These are phyloP conservation scores for Rafetus swinhoei DNA, from an alignment of 2,113 vertebrate genomes.

Conservation along the genomic window DNA sequence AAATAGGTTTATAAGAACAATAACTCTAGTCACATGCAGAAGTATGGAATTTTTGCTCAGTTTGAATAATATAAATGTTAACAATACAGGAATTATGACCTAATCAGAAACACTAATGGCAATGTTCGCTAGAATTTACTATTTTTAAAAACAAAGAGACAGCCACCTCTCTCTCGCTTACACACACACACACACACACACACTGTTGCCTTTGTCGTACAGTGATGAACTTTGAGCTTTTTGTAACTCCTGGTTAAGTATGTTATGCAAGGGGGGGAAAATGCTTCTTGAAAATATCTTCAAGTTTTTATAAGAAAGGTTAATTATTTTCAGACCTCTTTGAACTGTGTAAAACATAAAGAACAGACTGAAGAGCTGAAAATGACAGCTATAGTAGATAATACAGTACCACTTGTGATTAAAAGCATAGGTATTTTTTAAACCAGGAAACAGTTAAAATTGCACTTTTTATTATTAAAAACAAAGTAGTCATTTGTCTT, in stretches of 20 bases:
- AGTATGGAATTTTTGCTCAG: not conserved
- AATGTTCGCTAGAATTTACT: not conserved
- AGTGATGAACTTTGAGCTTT: not conserved
- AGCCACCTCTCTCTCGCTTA: no score
- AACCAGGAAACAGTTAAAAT: fast-evolving
- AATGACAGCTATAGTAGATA: not conserved
- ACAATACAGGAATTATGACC: not conserved
- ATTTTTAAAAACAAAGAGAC: not conserved
- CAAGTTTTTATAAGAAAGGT: not conserved
- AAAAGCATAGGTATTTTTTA: not conserved
- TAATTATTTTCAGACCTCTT: not conserved
- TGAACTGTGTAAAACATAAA: not conserved
- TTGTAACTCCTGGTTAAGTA: not conserved
- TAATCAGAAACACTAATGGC: not conserved
- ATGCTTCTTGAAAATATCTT: not conserved
- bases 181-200: not conserved
- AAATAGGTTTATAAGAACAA: not conserved
- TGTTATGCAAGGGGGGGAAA: not conserved
- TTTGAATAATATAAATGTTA: not conserved
- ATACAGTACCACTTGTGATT: not conserved
- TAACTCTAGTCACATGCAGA: not conserved
- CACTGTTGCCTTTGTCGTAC: not conserved
- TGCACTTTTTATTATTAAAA: not conserved
- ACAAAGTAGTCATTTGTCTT: not conserved
- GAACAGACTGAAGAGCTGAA: not conserved